These are phyloP conservation scores for Lithophane leautieri DNA, from an alignment of 2,888 invertebrate species.

Conservation along the genomic window DNA sequence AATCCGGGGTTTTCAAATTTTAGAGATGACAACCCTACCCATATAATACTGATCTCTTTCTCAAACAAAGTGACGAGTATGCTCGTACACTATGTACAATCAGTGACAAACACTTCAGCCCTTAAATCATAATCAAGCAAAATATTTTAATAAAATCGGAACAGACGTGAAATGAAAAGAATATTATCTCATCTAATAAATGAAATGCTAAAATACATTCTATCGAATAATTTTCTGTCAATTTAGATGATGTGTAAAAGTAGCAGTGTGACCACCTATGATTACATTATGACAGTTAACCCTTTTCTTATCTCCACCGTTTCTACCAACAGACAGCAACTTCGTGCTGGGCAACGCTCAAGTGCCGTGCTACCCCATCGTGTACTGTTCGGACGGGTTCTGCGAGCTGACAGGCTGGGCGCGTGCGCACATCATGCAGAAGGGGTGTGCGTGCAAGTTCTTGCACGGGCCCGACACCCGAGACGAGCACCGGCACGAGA, in stretches of 20 bases:
- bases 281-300: background rate
- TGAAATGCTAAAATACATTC: no score
- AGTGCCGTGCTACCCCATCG: slow-evolving; percentile 97
- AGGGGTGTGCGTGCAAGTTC: slow-evolving; percentile 98
- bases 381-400: slow-evolving; percentile 99
- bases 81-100: background rate
- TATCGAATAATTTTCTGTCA: background rate
- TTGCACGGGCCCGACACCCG: slow-evolving; percentile 97
- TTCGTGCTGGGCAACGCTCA: slow-evolving; percentile 99
- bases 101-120: background rate
- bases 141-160: background rate
- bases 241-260: background rate
- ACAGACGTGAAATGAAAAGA: background rate
- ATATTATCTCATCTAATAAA: no score
- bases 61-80: background rate
- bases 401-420: slow-evolving; percentile 98
- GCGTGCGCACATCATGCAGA: slow-evolving; percentile 98
- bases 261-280: background rate
- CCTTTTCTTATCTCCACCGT: background rate
- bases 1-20: no score
- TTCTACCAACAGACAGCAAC: slow-evolving; percentile 95
- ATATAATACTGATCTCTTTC: background rate
- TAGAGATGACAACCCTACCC: no score
- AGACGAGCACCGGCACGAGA: slow-evolving; percentile 96
- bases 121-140: background rate